Conservation (phyloP, 2,797 vertebrate genomes). For the Danio albolineatus region DNA sequence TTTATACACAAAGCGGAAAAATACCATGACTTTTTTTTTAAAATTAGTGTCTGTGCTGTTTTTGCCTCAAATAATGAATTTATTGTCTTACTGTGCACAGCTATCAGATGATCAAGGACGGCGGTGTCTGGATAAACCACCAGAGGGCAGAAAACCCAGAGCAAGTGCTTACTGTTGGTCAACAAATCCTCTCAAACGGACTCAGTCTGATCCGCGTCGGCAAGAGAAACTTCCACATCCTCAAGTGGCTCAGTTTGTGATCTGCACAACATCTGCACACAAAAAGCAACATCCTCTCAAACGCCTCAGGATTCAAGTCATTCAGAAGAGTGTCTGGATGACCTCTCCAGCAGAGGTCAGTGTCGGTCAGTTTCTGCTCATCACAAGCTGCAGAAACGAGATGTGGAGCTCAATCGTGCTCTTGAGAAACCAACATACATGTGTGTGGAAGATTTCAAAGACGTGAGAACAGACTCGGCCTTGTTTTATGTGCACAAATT, state of each 20-base stretch:
- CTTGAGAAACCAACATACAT: background rate
- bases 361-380: constrained; percentile 45
- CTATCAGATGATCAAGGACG: constrained; percentile 87
- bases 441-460: constrained; percentile 39
- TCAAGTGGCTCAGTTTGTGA: constrained; percentile 93
- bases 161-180: constrained; percentile 85
- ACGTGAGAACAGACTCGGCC: constrained; percentile 16
- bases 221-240: constrained; percentile 92
- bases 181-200: constrained; percentile 92
- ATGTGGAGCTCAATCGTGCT: background rate
- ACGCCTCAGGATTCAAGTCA: background rate
- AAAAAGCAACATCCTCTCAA: background rate
- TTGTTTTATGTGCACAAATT: constrained; percentile 7
- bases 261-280: background rate
- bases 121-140: constrained; percentile 94
- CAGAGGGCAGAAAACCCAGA: constrained; percentile 83
- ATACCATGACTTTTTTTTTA: too few relatives aligned
- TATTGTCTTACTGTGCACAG: constrained; percentile 68
- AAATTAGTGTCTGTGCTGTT: too few relatives aligned
- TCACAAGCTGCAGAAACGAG: background rate
- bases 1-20: background rate
- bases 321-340: too few relatives aligned
- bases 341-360: constrained; percentile 65
- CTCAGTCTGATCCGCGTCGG: constrained; percentile 90
- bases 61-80: background rate